Conservation (phyloP, 2,113 vertebrate genomes). For the Dasyornis broadbenti region DNA sequence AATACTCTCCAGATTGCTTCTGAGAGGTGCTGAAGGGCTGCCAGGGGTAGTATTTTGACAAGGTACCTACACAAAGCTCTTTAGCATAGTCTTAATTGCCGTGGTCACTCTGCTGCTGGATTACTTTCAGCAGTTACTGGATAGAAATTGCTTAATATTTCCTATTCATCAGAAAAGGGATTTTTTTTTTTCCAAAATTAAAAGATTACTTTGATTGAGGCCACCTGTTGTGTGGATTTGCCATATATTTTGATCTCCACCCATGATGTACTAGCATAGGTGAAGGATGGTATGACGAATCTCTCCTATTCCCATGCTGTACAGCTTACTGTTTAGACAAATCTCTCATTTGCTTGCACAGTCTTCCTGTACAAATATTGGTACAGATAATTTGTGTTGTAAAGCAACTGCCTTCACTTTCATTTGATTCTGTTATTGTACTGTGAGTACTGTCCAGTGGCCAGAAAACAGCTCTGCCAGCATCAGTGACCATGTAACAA, state of each 20-base stretch:
- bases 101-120: background rate
- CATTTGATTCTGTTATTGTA: background rate
- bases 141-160: background rate
- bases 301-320: background rate
- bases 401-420: background rate
- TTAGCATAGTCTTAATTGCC: background rate
- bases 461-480: background rate
- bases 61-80: background rate
- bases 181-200: background rate
- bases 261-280: background rate
- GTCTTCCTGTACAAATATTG: background rate
- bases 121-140: background rate
- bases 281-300: background rate
- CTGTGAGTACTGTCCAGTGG: background rate
- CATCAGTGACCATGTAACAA: rapidly evolving
- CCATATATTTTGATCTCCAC: rapidly evolving
- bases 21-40: background rate
- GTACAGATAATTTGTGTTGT: background rate
- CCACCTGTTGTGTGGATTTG: background rate
- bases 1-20: background rate
- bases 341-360: background rate
- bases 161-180: background rate
- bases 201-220: background rate
- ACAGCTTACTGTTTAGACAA: rapidly evolving
- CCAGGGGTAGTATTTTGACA: background rate